These are phyloP conservation scores for Palaemon carinicauda DNA, from an alignment of 1,140 invertebrate species.

Conservation along the genomic window DNA sequence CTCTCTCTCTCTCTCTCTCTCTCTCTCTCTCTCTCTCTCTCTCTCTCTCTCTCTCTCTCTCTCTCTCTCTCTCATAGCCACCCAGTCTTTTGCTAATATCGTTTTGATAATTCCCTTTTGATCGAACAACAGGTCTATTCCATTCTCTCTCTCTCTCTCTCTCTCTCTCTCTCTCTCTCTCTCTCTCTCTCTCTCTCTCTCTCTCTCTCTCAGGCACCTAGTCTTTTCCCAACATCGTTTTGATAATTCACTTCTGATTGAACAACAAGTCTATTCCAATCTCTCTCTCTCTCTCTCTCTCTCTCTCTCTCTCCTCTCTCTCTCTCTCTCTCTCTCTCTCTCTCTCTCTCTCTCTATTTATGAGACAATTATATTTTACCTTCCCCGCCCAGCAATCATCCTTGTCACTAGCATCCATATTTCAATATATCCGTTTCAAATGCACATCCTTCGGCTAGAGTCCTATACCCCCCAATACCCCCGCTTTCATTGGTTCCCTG, in stretches of 20 bases:
- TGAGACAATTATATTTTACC: not conserved
- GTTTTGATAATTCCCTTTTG: not conserved
- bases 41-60: too few species aligned
- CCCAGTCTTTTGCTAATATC: not conserved
- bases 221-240: too few species aligned
- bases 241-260: too few species aligned
- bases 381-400: not conserved
- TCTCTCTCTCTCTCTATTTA: not conserved
- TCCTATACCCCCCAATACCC: not conserved
- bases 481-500: too few species aligned
- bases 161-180: not conserved
- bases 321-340: not conserved
- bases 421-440: not conserved
- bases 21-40: too few species aligned
- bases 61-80: too few species aligned
- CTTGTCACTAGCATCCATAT: not conserved
- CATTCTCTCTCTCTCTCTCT: not conserved
- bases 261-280: not conserved
- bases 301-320: not conserved
- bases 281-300: not conserved
- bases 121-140: not conserved
- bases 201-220: not conserved
- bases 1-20: too few species aligned
- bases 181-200: not conserved
- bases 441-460: not conserved